These are phyloP conservation scores for Mya arenaria DNA, from an alignment of 1,140 invertebrate genomes.

Conservation along the genomic window DNA sequence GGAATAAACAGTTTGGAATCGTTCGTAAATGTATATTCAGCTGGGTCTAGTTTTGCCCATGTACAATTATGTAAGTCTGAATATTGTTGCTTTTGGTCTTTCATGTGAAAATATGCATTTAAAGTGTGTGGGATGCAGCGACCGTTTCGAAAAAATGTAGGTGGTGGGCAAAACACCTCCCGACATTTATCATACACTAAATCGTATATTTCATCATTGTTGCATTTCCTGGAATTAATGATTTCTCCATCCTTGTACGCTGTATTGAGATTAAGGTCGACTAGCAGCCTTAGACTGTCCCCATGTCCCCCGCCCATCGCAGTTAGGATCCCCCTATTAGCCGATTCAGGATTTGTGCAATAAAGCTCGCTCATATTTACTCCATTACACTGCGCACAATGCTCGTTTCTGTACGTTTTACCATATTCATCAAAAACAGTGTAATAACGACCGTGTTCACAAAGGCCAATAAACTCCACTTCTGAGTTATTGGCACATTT, in stretches of 20 bases:
- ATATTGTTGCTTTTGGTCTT: no score
- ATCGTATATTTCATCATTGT: constrained; percentile 60
- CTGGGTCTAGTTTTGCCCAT: neutral
- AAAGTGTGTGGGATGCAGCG: no score
- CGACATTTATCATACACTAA: constrained; percentile 55
- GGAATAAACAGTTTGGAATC: constrained; percentile 32
- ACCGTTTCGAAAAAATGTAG: constrained; percentile 25
- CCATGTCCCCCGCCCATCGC: neutral
- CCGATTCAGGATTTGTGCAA: neutral
- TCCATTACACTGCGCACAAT: no score
- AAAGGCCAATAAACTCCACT: no score
- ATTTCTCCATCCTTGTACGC: neutral
- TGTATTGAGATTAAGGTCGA: constrained; percentile 58
- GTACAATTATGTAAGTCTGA: no score
- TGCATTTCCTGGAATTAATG: constrained; percentile 39
- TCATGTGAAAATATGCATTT: no score
- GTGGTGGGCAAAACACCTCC: constrained; percentile 39
- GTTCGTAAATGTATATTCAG: constrained; percentile 43
- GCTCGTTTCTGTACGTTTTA: no score
- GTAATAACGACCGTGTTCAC: no score
- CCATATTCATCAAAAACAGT: no score
- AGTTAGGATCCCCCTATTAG: neutral
- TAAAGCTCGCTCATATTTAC: no score
- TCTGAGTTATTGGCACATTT: no score
- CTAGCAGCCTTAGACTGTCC: constrained; percentile 56